These are phyloP conservation scores for Sebastes oblongus DNA, from an alignment of 2,797 vertebrate genomes.

Conservation along the genomic window DNA sequence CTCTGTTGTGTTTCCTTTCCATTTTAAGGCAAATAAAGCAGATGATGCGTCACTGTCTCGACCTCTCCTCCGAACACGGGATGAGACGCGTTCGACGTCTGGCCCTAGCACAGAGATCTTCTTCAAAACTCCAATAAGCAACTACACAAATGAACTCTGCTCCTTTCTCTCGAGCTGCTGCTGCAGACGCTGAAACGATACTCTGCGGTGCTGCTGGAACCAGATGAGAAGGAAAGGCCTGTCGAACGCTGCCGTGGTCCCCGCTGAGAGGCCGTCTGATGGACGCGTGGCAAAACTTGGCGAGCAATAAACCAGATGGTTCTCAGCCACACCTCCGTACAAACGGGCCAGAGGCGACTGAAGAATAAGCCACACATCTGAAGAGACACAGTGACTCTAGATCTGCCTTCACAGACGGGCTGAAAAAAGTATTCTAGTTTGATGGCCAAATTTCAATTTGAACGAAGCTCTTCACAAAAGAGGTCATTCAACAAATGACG, in stretches of 20 bases:
- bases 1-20: slow-evolving; percentile 73
- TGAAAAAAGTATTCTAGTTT: slow-evolving; percentile 38
- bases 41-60: slow-evolving; percentile 19
- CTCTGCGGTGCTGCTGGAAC: slow-evolving; percentile 15
- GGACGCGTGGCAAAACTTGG: slow-evolving; percentile 10
- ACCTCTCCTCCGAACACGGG: slow-evolving; percentile 33
- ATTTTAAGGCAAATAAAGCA: slow-evolving; percentile 69
- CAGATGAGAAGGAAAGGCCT: slow-evolving; percentile 21
- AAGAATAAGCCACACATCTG: slow-evolving; percentile 39
- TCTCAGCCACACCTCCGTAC: slow-evolving; percentile 40
- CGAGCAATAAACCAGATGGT: slow-evolving; percentile 13
- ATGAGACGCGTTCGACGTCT: slow-evolving; percentile 37
- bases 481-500: slow-evolving; percentile 61
- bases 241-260: neutral
- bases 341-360: slow-evolving; percentile 42
- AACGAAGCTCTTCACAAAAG: slow-evolving; percentile 79
- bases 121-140: slow-evolving; percentile 56
- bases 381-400: slow-evolving; percentile 37
- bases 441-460: slow-evolving; percentile 51
- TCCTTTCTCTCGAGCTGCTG: slow-evolving; percentile 45
- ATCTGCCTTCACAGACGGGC: slow-evolving; percentile 17
- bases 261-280: slow-evolving; percentile 5
- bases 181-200: slow-evolving; percentile 23
- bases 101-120: slow-evolving; percentile 55
- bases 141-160: slow-evolving; percentile 47